Base-by-base conservation (phyloP, 2,797 vertebrate genomes). In the Aselliscus stoliczkanus region DNA sequence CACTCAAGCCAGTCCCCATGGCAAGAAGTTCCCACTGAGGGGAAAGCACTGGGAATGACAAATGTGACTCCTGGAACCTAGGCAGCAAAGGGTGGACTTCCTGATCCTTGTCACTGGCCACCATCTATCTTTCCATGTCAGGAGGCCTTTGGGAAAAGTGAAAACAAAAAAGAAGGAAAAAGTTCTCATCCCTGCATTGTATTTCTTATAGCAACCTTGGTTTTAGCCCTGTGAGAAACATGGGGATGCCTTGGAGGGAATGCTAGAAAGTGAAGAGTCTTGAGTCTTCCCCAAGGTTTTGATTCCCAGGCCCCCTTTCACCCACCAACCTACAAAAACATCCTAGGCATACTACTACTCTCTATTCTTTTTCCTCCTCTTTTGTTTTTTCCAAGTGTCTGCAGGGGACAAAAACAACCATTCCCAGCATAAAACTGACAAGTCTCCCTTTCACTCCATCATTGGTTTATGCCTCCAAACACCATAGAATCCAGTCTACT, bases 61-160 rank as follows among this genome's bases (percentile, higher is more conserved):
- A 97, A 98, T 98, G 97, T 77, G 87, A 91, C 93, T 76, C 95
- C 82, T 76, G 70, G 96, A 98, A 60, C 88, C 94, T 92, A 81
- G 94, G 81, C 94, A 89, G 96, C 94, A n/a, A 86, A 95, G 97
- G 93, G 76, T 64, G 60, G 95, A 87, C 96, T 97, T 97, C 96
- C 76, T 97, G 96, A 98, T 97, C 92, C 95, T 97, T 92, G 82
- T 67, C 77, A 39, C 94, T 97, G 97, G 93, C 92, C 37, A 67
- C 88, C 89, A 98, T 98, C 96, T n/a, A 65, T 98, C 98, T 98
- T 97, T 60, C 52, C 82, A 50, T 92, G 96, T 97, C 97, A 93
- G 80, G 87, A 73, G 88, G 80, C 62, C 95, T 77, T 98, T 92
- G 65, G 82, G 23, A 73, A 90, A 89, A 90, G 17, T 13, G 81